Evolutionary conservation across 2,888 invertebrate genomes (phyloP).

Genomic region (Pedicia rivosa): DNA sequence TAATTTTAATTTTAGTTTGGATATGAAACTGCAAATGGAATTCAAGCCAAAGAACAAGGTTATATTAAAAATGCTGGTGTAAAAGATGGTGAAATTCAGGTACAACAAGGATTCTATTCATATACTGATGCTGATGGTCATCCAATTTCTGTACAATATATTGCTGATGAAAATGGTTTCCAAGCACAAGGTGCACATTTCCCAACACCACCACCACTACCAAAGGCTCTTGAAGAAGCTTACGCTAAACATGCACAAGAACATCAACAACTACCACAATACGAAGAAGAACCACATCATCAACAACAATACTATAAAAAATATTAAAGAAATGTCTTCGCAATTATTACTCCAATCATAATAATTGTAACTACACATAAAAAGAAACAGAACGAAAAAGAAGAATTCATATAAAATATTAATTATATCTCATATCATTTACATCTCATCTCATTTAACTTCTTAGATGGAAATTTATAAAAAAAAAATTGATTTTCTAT

Average conservation of each 20-base stretch:
- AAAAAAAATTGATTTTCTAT: too few species aligned
- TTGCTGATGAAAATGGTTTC: slow-evolving; percentile 57
- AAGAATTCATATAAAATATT: too few species aligned
- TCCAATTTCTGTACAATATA: slow-evolving; percentile 44
- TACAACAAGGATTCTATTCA: slow-evolving; percentile 49
- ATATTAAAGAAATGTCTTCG: slow-evolving; percentile 5
- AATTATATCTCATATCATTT: too few species aligned
- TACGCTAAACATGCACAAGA: slow-evolving; percentile 20
- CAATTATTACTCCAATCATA: too few species aligned
- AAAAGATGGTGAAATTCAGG: slow-evolving; percentile 46
- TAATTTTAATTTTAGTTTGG: too few species aligned
- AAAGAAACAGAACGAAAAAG: too few species aligned
- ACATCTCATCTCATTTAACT: too few species aligned
- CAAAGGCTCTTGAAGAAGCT: slow-evolving; percentile 46
- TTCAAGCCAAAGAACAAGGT: slow-evolving; percentile 51
- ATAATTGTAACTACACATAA: too few species aligned
- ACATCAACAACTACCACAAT: slow-evolving; percentile 1
- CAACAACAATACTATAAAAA: slow-evolving; percentile 3
- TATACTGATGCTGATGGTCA: slow-evolving; percentile 62
- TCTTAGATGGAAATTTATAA: too few species aligned
- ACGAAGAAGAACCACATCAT: slow-evolving; percentile 2
- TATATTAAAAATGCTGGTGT: slow-evolving; percentile 51
- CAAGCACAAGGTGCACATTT: slow-evolving; percentile 49
- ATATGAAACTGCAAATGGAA: slow-evolving; percentile 63
- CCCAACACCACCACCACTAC: slow-evolving; percentile 70